phyloP scores from a whole-genome alignment of 2,797 vertebrate species.

The Darevskia mixta region DNA sequence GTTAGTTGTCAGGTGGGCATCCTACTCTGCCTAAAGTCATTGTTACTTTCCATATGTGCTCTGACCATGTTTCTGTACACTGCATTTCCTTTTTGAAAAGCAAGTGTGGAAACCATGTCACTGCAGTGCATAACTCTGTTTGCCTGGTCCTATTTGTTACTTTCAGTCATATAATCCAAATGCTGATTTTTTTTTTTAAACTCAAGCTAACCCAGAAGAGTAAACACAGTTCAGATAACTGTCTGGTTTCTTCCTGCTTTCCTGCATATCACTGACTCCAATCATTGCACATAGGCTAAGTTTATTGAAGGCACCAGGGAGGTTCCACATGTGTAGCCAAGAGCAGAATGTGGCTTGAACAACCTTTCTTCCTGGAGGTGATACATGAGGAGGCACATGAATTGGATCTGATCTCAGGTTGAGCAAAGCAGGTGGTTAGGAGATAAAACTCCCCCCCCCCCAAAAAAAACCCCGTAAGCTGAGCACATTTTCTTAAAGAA shows the following conservation, averaged over 20 bases:
- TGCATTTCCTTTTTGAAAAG: background rate
- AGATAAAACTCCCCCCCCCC: conserved; percentile 10
- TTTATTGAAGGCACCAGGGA: conserved; percentile 18
- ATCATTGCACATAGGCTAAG: background rate
- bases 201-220: background rate
- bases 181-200: background rate
- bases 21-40: background rate
- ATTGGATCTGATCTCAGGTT: conserved; percentile 26
- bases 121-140: background rate
- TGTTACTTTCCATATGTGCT: background rate
- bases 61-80: background rate
- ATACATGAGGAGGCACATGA: conserved; percentile 28
- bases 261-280: conserved; percentile 7
- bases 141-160: background rate
- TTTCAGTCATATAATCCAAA: background rate
- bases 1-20: background rate
- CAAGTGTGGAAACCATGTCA: background rate
- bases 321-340: conserved; percentile 25
- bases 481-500: conserved; percentile 12
- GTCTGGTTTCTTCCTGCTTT: background rate
- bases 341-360: conserved; percentile 15
- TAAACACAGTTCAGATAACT: background rate
- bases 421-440: conserved; percentile 20
- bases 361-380: conserved; percentile 14
- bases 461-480: background rate